A percentile compares a stretch with the other conserved stretches of the same genome.
phyloP scores from a whole-genome alignment of 1,140 invertebrate species.

The Sinonovacula constricta region DNA sequence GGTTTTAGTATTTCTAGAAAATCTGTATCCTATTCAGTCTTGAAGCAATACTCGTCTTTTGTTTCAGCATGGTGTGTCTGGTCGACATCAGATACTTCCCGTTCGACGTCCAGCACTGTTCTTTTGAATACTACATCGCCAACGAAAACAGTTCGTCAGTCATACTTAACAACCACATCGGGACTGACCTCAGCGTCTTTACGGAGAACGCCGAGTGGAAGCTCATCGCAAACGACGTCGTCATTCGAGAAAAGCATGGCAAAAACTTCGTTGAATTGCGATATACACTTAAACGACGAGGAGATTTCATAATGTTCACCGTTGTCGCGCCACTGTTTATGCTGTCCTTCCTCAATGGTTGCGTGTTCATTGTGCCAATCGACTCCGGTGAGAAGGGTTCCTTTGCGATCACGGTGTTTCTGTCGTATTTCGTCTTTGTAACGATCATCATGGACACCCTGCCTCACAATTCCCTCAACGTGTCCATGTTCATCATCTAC shows the following conservation, averaged over 20 bases:
- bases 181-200: not conserved
- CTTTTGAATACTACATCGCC: constrained; percentile 8
- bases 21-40: no score
- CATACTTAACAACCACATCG: not conserved
- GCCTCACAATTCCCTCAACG: constrained; percentile 28
- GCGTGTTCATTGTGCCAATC: constrained; percentile 23
- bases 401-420: constrained; percentile 24
- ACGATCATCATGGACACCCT: constrained; percentile 30
- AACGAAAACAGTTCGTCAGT: constrained; percentile 10
- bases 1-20: no score
- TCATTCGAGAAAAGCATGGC: not conserved
- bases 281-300: constrained; percentile 10
- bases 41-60: not conserved
- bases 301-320: constrained; percentile 10
- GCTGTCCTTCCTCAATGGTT: constrained; percentile 10
- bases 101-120: constrained; percentile 25
- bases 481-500: constrained; percentile 11
- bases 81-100: constrained; percentile 21
- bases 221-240: not conserved
- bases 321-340: constrained; percentile 9
- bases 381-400: constrained; percentile 34
- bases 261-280: not conserved
- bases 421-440: constrained; percentile 31
- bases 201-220: constrained; percentile 31
- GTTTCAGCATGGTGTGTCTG: constrained; percentile 23